Conservation (phyloP, 1,140 invertebrate species). For the Euwallacea fornicatus region DNA sequence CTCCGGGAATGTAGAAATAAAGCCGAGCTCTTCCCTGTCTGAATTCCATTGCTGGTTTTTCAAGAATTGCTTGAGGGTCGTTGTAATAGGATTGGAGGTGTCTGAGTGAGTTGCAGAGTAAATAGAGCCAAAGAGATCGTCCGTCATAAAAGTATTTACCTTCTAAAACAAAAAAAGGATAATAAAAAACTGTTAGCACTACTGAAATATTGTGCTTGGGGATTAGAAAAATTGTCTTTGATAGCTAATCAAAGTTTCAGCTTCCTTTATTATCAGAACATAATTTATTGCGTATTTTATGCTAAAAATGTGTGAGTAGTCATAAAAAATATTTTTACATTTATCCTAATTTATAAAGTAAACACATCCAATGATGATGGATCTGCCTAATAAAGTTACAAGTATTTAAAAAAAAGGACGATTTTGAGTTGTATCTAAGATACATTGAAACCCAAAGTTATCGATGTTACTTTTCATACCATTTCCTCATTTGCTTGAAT, state of each 20-base stretch:
- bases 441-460: too few relatives aligned
- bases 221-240: too few relatives aligned
- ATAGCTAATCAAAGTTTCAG: too few relatives aligned
- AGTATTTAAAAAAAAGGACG: neutral
- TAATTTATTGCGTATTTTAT: neutral
- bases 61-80: conserved; percentile 20
- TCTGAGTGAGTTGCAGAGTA: neutral
- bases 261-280: too few relatives aligned
- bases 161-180: neutral
- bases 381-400: neutral
- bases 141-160: conserved; percentile 24
- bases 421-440: too few relatives aligned
- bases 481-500: conserved; percentile 22
- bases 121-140: conserved; percentile 17
- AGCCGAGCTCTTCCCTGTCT: conserved; percentile 15
- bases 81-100: conserved; percentile 13
- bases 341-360: too few relatives aligned
- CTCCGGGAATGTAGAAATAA: conserved; percentile 21
- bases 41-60: conserved; percentile 4
- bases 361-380: too few relatives aligned
- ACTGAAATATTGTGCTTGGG: too few relatives aligned
- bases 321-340: neutral
- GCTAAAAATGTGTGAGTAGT: conserved; percentile 3
- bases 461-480: conserved; percentile 1
- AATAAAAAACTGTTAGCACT: too few relatives aligned